Conservation (phyloP, 1,140 invertebrate genomes). For the Drosophila sechellia region DNA sequence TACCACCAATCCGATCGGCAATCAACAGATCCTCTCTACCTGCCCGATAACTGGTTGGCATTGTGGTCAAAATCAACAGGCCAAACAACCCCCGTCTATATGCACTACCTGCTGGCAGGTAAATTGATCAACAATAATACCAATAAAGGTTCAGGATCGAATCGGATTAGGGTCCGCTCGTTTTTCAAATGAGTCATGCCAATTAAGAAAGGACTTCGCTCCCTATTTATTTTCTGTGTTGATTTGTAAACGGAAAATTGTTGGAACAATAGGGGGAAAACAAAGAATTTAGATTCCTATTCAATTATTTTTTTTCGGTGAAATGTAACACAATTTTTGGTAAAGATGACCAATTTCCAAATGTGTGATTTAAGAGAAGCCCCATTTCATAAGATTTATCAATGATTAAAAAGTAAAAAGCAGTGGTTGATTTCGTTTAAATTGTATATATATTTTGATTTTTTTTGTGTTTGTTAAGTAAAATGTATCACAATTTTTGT, state of each 20-base stretch:
- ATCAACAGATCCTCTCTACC: constrained; percentile 31
- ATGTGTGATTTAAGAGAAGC: not conserved
- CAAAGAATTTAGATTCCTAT: constrained; percentile 9
- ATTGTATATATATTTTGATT: constrained; percentile 75
- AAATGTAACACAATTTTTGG: constrained; percentile 11
- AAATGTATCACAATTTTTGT: constrained; percentile 83
- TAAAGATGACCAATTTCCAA: constrained; percentile 4
- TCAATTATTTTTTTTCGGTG: not conserved
- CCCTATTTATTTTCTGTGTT: constrained; percentile 34
- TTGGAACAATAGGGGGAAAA: constrained; percentile 2
- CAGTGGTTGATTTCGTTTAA: constrained; percentile 45
- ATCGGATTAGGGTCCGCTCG: constrained; percentile 55
- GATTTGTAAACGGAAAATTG: constrained; percentile 55
- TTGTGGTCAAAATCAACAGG: constrained; percentile 23
- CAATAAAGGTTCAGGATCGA: constrained; percentile 51
- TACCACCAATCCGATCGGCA: constrained; percentile 13
- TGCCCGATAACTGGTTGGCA: constrained; percentile 62
- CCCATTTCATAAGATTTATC: not conserved
- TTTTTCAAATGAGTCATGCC: constrained; percentile 62
- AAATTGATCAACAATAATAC: constrained; percentile 60
- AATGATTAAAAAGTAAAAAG: constrained; percentile 3
- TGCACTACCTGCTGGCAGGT: constrained; percentile 63
- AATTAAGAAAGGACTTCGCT: constrained; percentile 54
- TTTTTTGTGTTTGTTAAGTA: constrained; percentile 46
- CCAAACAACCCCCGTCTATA: constrained; percentile 53